Percentiles rank a stretch among this genome's conserved stretches.
Evolutionary conservation across 1,140 invertebrate genomes (phyloP).

Genomic region (Tenebrio molitor): DNA sequence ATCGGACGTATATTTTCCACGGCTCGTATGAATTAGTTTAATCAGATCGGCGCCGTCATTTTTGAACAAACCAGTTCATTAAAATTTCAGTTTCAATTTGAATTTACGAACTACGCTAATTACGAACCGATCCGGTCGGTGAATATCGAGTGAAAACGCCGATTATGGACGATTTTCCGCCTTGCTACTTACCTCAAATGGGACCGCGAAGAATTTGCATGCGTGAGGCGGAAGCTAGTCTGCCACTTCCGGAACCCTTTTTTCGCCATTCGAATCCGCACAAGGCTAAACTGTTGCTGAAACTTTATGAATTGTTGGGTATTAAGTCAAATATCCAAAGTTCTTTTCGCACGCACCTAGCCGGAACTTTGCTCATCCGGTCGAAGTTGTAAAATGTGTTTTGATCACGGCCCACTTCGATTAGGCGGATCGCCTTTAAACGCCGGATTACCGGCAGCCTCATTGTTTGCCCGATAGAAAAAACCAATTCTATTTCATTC

Average conservation of each 20-base stretch:
- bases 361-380: conserved; percentile 27
- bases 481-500: too few species aligned
- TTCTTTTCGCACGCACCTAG: conserved; percentile 30
- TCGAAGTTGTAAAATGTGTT: neutral
- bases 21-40: conserved; percentile 6
- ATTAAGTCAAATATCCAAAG: conserved; percentile 26
- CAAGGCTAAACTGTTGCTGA: conserved; percentile 23
- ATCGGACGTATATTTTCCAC: conserved; percentile 31
- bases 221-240: neutral
- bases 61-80: conserved; percentile 23
- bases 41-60: conserved; percentile 1
- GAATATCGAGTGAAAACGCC: neutral
- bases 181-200: neutral
- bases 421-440: too few species aligned
- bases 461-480: too few species aligned
- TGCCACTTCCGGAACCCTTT: neutral
- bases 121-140: neutral
- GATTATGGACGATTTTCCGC: neutral
- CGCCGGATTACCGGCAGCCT: too few species aligned
- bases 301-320: conserved; percentile 29
- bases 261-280: conserved; percentile 2
- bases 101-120: neutral
- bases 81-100: conserved; percentile 16
- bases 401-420: neutral
- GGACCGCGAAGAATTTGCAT: neutral